phyloP scores from a whole-genome alignment of 2,797 vertebrate genomes.

The Cossypha caffra region DNA sequence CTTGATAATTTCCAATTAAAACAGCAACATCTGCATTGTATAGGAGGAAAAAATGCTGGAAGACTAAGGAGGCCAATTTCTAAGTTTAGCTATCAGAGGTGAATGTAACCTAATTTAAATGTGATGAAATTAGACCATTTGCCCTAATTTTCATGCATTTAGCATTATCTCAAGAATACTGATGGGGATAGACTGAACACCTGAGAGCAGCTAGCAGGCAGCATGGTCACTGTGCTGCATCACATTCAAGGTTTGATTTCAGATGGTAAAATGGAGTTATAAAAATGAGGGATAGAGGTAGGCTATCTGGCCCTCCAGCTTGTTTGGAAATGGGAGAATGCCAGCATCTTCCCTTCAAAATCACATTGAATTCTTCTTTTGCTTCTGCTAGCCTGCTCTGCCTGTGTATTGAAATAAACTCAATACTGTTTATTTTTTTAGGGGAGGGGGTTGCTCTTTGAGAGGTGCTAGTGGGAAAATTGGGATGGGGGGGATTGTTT shows the following conservation, averaged over 20 bases:
- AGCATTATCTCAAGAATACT: constrained; percentile 14
- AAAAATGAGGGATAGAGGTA: neutral
- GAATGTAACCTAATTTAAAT: constrained; percentile 52
- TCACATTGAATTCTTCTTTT: neutral
- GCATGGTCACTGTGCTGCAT: neutral
- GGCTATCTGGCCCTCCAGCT: neutral
- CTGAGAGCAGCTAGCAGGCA: neutral
- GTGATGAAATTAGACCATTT: constrained; percentile 40
- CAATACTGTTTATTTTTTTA: neutral
- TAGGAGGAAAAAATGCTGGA: neutral
- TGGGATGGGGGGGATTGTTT: neutral
- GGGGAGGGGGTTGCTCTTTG: neutral
- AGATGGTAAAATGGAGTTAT: neutral
- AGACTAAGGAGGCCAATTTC: constrained; percentile 53
- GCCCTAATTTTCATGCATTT: constrained; percentile 47
- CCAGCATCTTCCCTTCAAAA: neutral
- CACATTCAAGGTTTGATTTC: neutral
- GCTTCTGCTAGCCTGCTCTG: neutral
- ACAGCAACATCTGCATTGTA: neutral
- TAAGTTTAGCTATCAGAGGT: constrained; percentile 50
- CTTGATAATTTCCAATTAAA: constrained; percentile 29
- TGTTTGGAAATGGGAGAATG: neutral
- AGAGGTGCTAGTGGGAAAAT: neutral
- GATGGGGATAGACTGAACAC: neutral
- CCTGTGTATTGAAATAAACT: neutral